A percentile compares a stretch with the other conserved stretches of the same genome.
phyloP scores from a whole-genome alignment of 2,113 vertebrate species.

The Cervus canadensis region DNA sequence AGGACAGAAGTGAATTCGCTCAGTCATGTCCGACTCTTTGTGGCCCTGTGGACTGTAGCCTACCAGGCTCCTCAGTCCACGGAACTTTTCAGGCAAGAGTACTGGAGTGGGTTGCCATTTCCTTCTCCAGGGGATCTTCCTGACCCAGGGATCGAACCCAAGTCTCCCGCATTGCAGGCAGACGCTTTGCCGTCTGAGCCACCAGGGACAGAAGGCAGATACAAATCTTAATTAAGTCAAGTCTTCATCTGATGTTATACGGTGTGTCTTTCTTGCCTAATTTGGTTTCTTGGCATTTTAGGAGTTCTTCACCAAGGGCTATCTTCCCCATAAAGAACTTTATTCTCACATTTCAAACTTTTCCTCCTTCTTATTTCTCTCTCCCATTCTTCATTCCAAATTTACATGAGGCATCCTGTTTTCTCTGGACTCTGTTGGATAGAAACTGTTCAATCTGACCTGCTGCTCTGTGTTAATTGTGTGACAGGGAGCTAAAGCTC shows the following conservation, averaged over 20 bases:
- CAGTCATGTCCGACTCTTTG: too few species aligned
- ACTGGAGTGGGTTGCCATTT: too few species aligned
- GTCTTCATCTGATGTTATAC: background rate
- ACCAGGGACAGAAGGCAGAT: background rate
- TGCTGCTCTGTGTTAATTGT: background rate
- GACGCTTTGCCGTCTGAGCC: too few species aligned
- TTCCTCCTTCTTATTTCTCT: background rate
- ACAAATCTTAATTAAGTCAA: background rate
- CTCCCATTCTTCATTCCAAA: background rate
- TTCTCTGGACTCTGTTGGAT: background rate
- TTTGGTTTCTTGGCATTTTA: background rate
- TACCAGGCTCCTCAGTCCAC: too few species aligned
- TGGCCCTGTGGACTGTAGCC: too few species aligned
- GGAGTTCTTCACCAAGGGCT: background rate
- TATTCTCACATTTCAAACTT: background rate
- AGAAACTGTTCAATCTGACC: background rate
- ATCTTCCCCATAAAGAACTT: background rate
- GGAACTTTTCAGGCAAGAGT: too few species aligned
- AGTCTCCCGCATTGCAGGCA: too few species aligned
- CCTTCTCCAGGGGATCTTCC: too few species aligned
- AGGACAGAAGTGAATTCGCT: background rate
- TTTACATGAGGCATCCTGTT: background rate
- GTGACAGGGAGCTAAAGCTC: background rate
- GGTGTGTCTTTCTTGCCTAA: background rate
- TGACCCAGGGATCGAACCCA: too few species aligned